phyloP scores from a whole-genome alignment of 2,888 invertebrate species.

The Pharmacophagus antenor region DNA sequence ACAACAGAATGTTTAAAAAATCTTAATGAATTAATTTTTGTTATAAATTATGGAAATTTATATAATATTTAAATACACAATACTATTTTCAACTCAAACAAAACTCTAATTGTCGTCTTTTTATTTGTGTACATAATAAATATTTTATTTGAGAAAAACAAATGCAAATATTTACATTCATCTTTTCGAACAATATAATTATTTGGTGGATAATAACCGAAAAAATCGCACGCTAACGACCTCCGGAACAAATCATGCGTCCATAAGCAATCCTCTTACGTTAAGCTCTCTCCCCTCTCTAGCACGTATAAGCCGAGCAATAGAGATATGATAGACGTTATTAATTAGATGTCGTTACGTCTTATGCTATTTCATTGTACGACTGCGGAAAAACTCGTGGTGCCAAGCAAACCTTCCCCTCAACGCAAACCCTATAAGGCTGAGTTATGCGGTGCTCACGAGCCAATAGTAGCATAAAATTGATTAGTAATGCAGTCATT shows the following conservation, averaged over 20 bases:
- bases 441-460: conserved; percentile 32
- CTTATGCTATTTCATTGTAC: conserved; percentile 75
- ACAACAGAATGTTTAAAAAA: neutral
- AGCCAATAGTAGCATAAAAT: conserved; percentile 30
- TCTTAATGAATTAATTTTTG: neutral
- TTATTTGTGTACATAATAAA: too few species aligned
- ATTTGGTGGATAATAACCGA: conserved; percentile 45
- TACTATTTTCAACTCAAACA: too few species aligned
- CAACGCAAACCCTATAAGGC: conserved; percentile 39
- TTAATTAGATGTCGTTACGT: conserved; percentile 79
- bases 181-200: conserved; percentile 40
- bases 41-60: neutral
- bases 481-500: conserved; percentile 29
- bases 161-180: neutral
- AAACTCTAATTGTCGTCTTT: too few species aligned
- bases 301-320: conserved; percentile 64
- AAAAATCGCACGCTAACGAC: conserved; percentile 63
- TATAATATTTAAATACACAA: too few species aligned
- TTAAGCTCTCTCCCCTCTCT: conserved; percentile 53
- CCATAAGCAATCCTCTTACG: conserved; percentile 74
- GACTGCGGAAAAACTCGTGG: conserved; percentile 61
- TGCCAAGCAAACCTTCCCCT: conserved; percentile 52
- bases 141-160: too few species aligned
- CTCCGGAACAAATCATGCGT: conserved; percentile 70
- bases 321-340: conserved; percentile 79